Conservation (phyloP, 2,113 vertebrate species). For the Sebastes fasciatus region DNA sequence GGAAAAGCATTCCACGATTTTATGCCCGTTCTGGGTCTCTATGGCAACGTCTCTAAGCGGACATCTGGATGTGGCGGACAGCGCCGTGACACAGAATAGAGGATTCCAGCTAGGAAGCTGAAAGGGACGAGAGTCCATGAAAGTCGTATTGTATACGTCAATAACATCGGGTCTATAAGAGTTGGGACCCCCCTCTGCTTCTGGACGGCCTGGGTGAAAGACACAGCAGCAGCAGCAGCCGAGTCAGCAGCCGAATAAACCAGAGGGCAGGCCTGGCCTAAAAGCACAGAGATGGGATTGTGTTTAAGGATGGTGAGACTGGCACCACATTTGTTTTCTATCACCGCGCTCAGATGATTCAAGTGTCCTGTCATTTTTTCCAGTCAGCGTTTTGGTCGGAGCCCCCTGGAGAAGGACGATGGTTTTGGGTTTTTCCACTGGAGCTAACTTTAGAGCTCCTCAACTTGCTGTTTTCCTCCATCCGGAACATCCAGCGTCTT, state of each 20-base stretch:
- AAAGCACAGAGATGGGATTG: conserved; percentile 68
- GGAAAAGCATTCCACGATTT: conserved; percentile 70
- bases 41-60: conserved; percentile 73
- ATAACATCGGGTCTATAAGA: conserved; percentile 64
- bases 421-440: conserved; percentile 78
- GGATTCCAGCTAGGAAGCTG: conserved; percentile 80
- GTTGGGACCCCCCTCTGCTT: conserved; percentile 57
- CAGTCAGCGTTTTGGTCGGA: conserved; percentile 72
- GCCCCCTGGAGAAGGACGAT: conserved; percentile 71
- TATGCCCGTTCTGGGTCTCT: conserved; percentile 66
- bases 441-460: conserved; percentile 74
- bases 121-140: conserved; percentile 78
- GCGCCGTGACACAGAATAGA: conserved; percentile 69
- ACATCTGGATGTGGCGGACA: conserved; percentile 79
- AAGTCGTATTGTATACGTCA: conserved; percentile 79
- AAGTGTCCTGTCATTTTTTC: conserved; percentile 85
- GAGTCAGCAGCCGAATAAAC: conserved; percentile 45
- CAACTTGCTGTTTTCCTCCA: conserved; percentile 55
- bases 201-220: conserved; percentile 44
- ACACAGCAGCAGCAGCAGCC: conserved; percentile 46
- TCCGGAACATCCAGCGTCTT: conserved; percentile 57
- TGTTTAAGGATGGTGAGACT: conserved; percentile 61
- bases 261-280: conserved; percentile 34
- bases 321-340: conserved; percentile 79
- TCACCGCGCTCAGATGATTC: conserved; percentile 79